Conservation (phyloP, 1,140 invertebrate genomes). For the Ceratitis capitata region DNA sequence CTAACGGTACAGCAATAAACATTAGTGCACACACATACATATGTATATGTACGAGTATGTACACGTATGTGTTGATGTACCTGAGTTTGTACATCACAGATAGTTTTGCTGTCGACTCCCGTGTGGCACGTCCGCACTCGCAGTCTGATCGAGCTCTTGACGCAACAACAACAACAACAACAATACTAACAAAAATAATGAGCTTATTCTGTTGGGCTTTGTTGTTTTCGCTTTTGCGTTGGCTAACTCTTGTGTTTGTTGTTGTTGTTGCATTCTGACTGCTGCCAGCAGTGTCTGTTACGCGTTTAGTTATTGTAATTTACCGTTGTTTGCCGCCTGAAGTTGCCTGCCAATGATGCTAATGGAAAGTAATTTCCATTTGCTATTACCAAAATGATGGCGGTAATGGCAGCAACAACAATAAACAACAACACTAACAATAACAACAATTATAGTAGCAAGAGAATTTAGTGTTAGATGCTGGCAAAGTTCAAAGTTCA, state of each 20-base stretch:
- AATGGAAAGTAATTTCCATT: constrained; percentile 23
- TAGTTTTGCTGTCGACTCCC: neutral
- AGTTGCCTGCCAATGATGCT: constrained; percentile 19
- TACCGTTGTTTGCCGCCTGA: neutral
- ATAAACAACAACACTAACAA: too few species aligned
- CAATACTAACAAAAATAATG: too few species aligned
- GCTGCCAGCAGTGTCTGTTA: neutral
- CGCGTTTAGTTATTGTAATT: neutral
- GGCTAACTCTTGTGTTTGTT: neutral
- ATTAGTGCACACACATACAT: neutral
- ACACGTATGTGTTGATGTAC: neutral
- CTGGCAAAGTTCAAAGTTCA: neutral
- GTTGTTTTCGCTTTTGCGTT: neutral
- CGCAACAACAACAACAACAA: neutral
- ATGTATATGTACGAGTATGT: neutral
- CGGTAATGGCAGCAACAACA: too few species aligned
- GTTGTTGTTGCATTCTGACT: neutral
- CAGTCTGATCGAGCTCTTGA: too few species aligned
- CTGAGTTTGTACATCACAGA: too few species aligned
- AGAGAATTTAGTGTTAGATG: neutral
- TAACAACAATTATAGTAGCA: too few species aligned
- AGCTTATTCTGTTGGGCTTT: neutral
- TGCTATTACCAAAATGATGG: neutral
- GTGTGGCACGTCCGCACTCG: neutral
- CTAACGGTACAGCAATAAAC: too few species aligned